Conservation (phyloP, 2,888 invertebrate species). For the Chelonus formosanus region DNA sequence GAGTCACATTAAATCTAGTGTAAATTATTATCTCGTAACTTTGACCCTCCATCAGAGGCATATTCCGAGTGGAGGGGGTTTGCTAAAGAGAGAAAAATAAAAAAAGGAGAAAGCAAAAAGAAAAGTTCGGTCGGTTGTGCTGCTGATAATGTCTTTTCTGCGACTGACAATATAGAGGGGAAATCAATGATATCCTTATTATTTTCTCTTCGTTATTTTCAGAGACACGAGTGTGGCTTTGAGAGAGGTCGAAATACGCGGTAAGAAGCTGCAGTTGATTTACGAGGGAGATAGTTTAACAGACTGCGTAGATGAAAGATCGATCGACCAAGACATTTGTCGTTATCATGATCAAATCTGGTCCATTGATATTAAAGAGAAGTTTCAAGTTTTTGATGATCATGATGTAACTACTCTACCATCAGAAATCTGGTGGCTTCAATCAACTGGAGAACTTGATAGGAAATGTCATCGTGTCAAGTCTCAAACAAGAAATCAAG, state of each 20-base stretch:
- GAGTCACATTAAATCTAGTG: constrained; percentile 44
- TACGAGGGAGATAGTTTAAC: constrained; percentile 55
- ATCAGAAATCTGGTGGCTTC: constrained; percentile 52
- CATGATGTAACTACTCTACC: constrained; percentile 35
- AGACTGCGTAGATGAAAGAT: constrained; percentile 53
- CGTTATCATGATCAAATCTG: constrained; percentile 24
- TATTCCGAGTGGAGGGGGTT: constrained; percentile 1
- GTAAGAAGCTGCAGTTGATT: constrained; percentile 54
- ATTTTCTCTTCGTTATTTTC: constrained; percentile 29
- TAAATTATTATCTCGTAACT: constrained; percentile 40
- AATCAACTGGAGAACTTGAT: constrained; percentile 47
- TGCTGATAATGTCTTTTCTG: constrained; percentile 31
- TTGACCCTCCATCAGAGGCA: constrained; percentile 12
- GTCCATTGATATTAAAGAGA: constrained; percentile 32
- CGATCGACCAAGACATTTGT: constrained; percentile 36
- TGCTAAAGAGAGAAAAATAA: constrained; percentile 5
- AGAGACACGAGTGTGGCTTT: constrained; percentile 54
- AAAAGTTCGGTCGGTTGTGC: constrained; percentile 17
- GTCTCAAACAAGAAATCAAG: constrained; percentile 38
- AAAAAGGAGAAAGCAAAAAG: constrained; percentile 17
- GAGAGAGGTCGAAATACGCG: constrained; percentile 50
- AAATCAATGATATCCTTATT: constrained; percentile 30
- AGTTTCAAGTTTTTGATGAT: constrained; percentile 45
- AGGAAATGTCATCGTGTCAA: constrained; percentile 49
- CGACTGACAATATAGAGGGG: constrained; percentile 31